Percentiles rank a stretch among this genome's conserved stretches.
Conservation (phyloP, 1,140 invertebrate genomes). For the Bombus consobrinus region DNA sequence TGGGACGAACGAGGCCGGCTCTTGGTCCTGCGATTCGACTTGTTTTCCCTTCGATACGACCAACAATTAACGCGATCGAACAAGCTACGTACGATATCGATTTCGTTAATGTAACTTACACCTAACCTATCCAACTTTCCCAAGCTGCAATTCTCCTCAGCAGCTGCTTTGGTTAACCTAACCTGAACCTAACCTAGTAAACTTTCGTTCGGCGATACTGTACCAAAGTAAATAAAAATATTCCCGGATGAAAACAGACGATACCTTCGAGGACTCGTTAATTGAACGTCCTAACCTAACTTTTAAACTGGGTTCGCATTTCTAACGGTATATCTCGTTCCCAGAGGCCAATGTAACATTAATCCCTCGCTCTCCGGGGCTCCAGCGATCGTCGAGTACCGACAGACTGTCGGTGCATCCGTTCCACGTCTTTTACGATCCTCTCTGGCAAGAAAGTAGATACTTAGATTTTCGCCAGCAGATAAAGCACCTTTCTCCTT, state of each 20-base stretch:
- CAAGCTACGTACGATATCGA: neutral
- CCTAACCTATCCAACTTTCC: neutral
- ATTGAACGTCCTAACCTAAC: neutral
- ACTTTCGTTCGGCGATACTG: neutral
- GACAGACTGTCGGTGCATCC: neutral
- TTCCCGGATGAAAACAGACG: neutral
- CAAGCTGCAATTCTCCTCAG: neutral
- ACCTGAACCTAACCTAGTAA: neutral
- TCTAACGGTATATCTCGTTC: neutral
- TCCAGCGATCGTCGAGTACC: neutral
- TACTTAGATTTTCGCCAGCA: neutral
- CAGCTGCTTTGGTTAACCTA: neutral
- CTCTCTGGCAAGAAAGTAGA: neutral
- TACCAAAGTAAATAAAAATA: neutral
- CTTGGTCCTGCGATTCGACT: neutral
- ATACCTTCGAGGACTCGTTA: neutral
- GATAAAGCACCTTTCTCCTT: neutral
- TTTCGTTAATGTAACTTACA: neutral
- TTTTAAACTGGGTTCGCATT: neutral
- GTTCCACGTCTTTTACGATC: neutral
- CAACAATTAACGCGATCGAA: conserved; percentile 12
- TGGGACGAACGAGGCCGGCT: neutral
- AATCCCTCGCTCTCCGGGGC: neutral
- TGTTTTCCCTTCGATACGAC: neutral
- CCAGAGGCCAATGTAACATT: neutral